These are phyloP conservation scores for Polypterus senegalus DNA, from an alignment of 2,113 vertebrate genomes.

Conservation along the genomic window DNA sequence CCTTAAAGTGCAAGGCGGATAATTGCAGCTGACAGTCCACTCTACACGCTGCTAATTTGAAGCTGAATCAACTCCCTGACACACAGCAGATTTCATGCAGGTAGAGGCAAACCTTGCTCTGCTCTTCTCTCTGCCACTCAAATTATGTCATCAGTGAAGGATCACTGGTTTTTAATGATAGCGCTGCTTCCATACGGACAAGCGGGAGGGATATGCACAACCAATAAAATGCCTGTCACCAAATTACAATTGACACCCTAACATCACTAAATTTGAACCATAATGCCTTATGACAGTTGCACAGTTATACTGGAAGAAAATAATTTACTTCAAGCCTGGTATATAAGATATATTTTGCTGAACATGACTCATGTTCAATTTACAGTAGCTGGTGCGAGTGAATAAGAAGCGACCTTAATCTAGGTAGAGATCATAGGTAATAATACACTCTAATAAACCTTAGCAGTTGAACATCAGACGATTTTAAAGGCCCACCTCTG, in stretches of 20 bases:
- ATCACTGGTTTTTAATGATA: constrained; percentile 79
- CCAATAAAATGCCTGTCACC: constrained; percentile 71
- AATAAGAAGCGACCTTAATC: constrained; percentile 52
- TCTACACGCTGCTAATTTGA: constrained; percentile 86
- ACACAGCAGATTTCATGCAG: constrained; percentile 68
- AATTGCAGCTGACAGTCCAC: constrained; percentile 75
- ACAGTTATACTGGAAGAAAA: constrained; percentile 69
- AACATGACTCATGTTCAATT: constrained; percentile 56
- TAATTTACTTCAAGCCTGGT: constrained; percentile 61
- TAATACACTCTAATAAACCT: constrained; percentile 55
- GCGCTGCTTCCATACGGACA: constrained; percentile 60
- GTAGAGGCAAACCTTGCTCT: constrained; percentile 63
- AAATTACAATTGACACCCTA: constrained; percentile 74
- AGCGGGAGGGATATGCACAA: constrained; percentile 58
- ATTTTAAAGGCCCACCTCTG: constrained; percentile 21
- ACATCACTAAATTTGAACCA: constrained; percentile 64
- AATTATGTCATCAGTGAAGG: constrained; percentile 80
- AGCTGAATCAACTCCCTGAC: constrained; percentile 78
- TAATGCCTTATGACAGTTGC: constrained; percentile 68
- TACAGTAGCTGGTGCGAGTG: constrained; percentile 55
- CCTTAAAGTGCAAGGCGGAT: constrained; percentile 63
- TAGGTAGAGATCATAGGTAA: constrained; percentile 47
- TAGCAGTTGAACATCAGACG: constrained; percentile 47
- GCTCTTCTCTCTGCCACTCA: constrained; percentile 67
- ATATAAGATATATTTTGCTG: constrained; percentile 54